phyloP scores from a whole-genome alignment of 1,140 invertebrate species.

The Brachystomella parvula region DNA sequence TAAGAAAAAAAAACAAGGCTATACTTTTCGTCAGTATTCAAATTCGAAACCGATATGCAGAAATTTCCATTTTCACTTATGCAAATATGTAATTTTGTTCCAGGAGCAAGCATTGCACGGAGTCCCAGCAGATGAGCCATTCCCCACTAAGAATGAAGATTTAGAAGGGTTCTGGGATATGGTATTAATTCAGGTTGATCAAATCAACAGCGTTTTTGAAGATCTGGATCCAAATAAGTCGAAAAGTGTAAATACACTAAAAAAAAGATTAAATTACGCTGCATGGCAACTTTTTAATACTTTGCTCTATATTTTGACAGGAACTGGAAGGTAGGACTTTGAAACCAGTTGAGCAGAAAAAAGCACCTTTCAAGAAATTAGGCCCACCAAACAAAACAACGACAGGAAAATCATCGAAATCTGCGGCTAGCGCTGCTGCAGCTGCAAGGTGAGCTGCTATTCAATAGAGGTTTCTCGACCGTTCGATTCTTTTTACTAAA shows the following conservation, averaged over 20 bases:
- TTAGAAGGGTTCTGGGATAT: constrained; percentile 95
- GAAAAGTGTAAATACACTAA: neutral
- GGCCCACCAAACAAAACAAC: constrained; percentile 41
- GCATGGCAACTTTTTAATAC: neutral
- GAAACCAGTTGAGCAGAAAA: neutral
- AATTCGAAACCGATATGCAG: too few relatives aligned
- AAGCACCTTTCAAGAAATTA: neutral
- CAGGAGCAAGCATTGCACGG: constrained; percentile 53
- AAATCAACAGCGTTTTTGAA: constrained; percentile 67
- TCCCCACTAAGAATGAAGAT: constrained; percentile 79
- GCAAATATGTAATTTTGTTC: constrained; percentile 17
- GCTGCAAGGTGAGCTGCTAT: constrained; percentile 21
- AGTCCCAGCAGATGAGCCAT: constrained; percentile 56
- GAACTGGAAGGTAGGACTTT: neutral
- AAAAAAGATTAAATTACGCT: neutral
- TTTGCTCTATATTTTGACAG: neutral
- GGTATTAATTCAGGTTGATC: constrained; percentile 80
- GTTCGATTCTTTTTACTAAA: neutral
- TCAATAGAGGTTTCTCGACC: neutral
- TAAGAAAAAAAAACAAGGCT: constrained; percentile 50
- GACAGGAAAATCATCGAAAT: constrained; percentile 62
- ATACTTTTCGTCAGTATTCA: constrained; percentile 4
- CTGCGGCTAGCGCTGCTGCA: constrained; percentile 39
- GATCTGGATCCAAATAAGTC: constrained; percentile 53
- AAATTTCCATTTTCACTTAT: neutral